A percentile compares a stretch with the other conserved stretches of the same genome.
Conservation (phyloP, 1,140 invertebrate species). For the Rhagoletis pomonella region DNA sequence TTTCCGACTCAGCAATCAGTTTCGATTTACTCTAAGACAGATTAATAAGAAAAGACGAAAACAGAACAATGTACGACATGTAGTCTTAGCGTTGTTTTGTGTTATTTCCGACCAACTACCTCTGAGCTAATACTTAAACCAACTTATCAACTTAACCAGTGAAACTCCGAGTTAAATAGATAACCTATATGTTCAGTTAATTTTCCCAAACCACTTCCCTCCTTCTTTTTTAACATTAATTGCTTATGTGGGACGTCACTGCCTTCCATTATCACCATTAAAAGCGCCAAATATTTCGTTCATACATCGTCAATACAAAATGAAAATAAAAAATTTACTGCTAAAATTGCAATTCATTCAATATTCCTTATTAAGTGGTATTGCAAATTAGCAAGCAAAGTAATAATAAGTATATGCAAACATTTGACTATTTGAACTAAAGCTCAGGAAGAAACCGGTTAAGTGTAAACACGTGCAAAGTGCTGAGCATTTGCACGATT, state of each 20-base stretch:
- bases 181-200: too few relatives aligned
- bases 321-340: neutral
- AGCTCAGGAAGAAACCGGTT: constrained; percentile 25
- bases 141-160: too few relatives aligned
- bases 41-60: too few relatives aligned
- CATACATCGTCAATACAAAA: neutral
- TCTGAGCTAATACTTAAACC: too few relatives aligned
- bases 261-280: constrained; percentile 16
- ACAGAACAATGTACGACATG: too few relatives aligned
- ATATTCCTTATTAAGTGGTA: neutral
- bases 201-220: neutral
- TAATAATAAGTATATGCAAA: neutral
- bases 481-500: neutral
- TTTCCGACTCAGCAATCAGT: too few relatives aligned
- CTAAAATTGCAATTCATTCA: neutral
- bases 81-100: too few relatives aligned
- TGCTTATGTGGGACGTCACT: neutral
- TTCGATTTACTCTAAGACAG: too few relatives aligned
- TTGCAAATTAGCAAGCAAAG: constrained; percentile 1
- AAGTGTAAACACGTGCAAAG: neutral
- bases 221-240: neutral
- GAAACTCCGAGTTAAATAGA: too few relatives aligned
- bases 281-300: neutral
- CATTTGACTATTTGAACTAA: constrained; percentile 39
- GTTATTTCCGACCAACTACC: too few relatives aligned